These are phyloP conservation scores for Halcyon smyrnensis DNA, from an alignment of 2,797 vertebrate genomes.

Conservation along the genomic window DNA sequence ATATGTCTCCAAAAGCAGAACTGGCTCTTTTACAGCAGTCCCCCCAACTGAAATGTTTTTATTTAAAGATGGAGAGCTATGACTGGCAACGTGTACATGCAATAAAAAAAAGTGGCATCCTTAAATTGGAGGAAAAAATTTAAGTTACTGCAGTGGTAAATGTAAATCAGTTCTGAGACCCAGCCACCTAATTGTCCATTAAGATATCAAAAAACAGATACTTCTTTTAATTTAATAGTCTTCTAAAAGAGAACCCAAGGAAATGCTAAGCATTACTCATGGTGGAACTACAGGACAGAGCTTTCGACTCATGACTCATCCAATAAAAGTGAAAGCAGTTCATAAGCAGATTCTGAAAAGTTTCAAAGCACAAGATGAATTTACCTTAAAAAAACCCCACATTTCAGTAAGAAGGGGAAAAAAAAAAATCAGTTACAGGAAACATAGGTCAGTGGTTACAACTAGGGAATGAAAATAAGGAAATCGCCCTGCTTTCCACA, in stretches of 20 bases:
- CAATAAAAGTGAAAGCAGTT: conserved; percentile 59
- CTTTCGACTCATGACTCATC: conserved; percentile 70
- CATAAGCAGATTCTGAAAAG: conserved; percentile 66
- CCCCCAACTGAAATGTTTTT: background rate
- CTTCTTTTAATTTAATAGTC: conserved; percentile 71
- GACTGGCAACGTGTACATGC: background rate
- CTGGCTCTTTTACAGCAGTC: background rate
- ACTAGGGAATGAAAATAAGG: conserved; percentile 28
- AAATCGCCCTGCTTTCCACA: background rate
- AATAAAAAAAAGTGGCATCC: background rate
- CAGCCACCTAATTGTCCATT: conserved; percentile 62
- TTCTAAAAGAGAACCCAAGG: conserved; percentile 49
- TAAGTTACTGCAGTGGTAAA: conserved; percentile 32
- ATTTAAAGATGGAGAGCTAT: background rate
- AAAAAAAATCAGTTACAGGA: conserved; percentile 35
- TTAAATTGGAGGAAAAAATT: background rate
- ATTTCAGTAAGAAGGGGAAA: background rate
- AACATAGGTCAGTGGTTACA: background rate
- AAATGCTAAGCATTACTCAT: conserved; percentile 72
- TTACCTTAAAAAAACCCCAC: conserved; percentile 2
- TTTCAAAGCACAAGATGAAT: conserved; percentile 65
- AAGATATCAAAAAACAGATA: conserved; percentile 64
- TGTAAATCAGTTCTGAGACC: conserved; percentile 54
- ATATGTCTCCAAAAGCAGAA: background rate
- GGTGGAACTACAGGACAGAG: conserved; percentile 39